Percentiles rank a stretch among this genome's conserved stretches.
These are phyloP conservation scores for Rhea pennata DNA, from an alignment of 2,113 vertebrate genomes.

Conservation along the genomic window DNA sequence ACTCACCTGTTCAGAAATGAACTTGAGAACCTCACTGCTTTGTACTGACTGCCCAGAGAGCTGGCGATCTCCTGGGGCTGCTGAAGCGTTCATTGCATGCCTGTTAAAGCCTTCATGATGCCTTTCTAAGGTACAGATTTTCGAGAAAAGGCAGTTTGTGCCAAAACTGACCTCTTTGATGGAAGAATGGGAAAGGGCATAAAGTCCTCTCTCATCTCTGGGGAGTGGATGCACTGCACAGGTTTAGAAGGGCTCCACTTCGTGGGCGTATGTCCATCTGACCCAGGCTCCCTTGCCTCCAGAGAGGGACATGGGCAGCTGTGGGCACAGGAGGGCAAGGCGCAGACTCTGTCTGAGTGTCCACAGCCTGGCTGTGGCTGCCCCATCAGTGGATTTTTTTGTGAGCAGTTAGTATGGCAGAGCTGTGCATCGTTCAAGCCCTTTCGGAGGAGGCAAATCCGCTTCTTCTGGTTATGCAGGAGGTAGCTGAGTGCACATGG, in stretches of 20 bases:
- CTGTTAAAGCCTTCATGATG: background rate
- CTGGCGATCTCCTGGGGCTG: background rate
- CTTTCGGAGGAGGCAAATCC: background rate
- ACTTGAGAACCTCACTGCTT: background rate
- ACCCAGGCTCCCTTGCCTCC: background rate
- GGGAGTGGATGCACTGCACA: background rate
- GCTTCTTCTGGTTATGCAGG: accelerated
- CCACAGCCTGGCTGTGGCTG: background rate
- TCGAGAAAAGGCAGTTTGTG: background rate
- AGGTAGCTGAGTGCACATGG: accelerated
- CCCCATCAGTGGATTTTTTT: background rate
- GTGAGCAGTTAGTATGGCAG: background rate
- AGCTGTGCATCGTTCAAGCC: background rate
- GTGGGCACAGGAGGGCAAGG: background rate
- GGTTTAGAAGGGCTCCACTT: background rate
- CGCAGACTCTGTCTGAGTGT: background rate
- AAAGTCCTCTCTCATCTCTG: background rate
- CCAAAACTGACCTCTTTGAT: background rate
- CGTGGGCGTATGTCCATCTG: accelerated
- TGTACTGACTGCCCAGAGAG: background rate
- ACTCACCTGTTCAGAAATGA: conserved; percentile 12
- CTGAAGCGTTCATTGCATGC: background rate
- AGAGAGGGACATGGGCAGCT: background rate
- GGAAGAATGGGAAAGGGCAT: background rate
- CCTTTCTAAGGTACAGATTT: background rate